Conservation (phyloP, 92 coral and sea anemone species). For the Palythoa heliodiscus region DNA sequence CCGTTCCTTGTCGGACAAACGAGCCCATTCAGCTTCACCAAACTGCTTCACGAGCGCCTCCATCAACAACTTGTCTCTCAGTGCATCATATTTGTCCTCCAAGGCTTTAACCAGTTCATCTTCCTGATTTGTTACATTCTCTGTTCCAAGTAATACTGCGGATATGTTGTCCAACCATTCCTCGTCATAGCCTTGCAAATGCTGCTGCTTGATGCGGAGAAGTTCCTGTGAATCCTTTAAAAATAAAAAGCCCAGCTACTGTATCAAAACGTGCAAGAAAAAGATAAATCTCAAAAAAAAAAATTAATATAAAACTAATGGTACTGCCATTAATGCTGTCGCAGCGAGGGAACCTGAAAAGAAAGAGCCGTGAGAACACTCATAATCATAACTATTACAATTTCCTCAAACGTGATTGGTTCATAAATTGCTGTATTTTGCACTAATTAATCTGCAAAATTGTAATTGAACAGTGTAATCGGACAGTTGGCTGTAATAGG, state of each 20-base stretch:
- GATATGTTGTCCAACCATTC: constrained; percentile 87
- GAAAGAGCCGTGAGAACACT: too few relatives aligned
- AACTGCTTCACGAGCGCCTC: constrained; percentile 92
- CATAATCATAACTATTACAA: too few relatives aligned
- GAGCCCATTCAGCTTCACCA: constrained; percentile 94
- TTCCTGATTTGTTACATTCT: constrained; percentile 83
- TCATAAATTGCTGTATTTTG: too few relatives aligned
- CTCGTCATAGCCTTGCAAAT: constrained; percentile 75
- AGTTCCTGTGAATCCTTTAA: constrained; percentile 87
- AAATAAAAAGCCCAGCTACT: not conserved
- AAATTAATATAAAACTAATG: too few relatives aligned
- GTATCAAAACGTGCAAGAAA: not conserved
- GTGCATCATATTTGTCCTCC: constrained; percentile 92
- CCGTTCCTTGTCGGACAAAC: constrained; percentile 86
- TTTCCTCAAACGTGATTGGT: too few relatives aligned
- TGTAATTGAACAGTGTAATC: too few relatives aligned
- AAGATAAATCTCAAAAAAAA: not conserved
- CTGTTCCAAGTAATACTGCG: constrained; percentile 93
- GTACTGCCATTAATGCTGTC: too few relatives aligned
- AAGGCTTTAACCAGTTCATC: constrained; percentile 91
- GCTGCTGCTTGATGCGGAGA: constrained; percentile 77
- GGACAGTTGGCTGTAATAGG: too few relatives aligned
- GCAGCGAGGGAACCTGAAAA: too few relatives aligned
- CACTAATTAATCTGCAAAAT: too few relatives aligned
- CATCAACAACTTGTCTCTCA: constrained; percentile 87